These are phyloP conservation scores for Ashinkailepas kermadecensis DNA, from an alignment of 2,888 invertebrate genomes.

Conservation along the genomic window DNA sequence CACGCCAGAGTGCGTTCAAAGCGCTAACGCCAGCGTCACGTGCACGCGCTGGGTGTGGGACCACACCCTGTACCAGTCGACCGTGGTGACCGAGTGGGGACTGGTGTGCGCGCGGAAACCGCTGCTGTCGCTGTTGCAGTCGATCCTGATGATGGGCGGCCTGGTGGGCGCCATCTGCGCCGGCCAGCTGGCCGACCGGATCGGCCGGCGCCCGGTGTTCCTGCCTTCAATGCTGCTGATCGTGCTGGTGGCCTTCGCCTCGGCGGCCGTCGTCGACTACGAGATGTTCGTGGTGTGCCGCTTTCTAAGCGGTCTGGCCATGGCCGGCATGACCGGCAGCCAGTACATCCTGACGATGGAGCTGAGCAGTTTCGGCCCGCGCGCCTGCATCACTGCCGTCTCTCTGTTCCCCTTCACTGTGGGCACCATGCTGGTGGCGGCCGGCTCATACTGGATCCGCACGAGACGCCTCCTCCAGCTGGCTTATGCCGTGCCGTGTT, in stretches of 20 bases:
- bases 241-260: slow-evolving; percentile 31
- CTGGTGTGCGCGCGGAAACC: slow-evolving; percentile 31
- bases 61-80: slow-evolving; percentile 5
- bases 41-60: neutral
- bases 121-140: slow-evolving; percentile 31
- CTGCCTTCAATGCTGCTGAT: slow-evolving; percentile 32
- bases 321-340: slow-evolving; percentile 26
- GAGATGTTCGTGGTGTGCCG: slow-evolving; percentile 33
- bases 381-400: slow-evolving; percentile 53
- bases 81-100: slow-evolving; percentile 32
- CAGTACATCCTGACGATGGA: slow-evolving; percentile 44
- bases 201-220: slow-evolving; percentile 33
- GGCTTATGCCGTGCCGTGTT: slow-evolving; percentile 55
- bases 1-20: neutral
- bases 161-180: slow-evolving; percentile 33
- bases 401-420: slow-evolving; percentile 64
- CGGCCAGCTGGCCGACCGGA: slow-evolving; percentile 33
- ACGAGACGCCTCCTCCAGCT: slow-evolving; percentile 62
- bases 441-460: slow-evolving; percentile 57
- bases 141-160: slow-evolving; percentile 31
- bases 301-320: slow-evolving; percentile 29
- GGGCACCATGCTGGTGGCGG: slow-evolving; percentile 56
- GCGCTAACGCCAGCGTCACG: neutral
- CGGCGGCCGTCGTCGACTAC: slow-evolving; percentile 32
- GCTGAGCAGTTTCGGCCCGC: slow-evolving; percentile 53